Evolutionary conservation across 2,888 invertebrate genomes (phyloP).

Genomic region (Orthosia gothica): DNA sequence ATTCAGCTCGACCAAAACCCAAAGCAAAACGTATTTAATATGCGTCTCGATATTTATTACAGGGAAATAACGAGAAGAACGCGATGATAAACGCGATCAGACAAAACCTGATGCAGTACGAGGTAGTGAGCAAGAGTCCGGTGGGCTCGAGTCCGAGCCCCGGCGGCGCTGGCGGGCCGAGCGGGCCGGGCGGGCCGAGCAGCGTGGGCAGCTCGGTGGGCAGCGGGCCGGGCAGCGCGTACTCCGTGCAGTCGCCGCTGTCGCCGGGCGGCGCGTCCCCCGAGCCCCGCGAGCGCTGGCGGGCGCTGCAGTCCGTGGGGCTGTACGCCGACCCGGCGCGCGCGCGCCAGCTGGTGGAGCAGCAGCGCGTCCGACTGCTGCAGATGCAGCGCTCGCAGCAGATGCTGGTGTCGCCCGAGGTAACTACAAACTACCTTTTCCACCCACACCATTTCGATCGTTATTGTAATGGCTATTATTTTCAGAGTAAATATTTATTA

Average conservation of each 20-base stretch:
- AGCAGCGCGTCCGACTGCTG: conserved; percentile 93
- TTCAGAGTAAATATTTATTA: neutral
- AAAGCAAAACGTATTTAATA: neutral
- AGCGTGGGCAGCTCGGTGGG: conserved; percentile 84
- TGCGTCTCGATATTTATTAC: conserved; percentile 69
- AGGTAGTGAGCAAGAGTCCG: conserved; percentile 93
- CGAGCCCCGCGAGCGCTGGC: conserved; percentile 71
- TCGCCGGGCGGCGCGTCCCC: conserved; percentile 67
- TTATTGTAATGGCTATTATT: neutral
- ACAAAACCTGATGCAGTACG: conserved; percentile 97
- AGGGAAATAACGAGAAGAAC: conserved; percentile 92
- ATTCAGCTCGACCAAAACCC: neutral
- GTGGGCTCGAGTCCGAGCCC: conserved; percentile 84
- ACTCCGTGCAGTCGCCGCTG: conserved; percentile 91
- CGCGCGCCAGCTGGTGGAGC: conserved; percentile 92
- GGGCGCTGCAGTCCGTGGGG: conserved; percentile 69
- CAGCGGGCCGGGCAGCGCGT: conserved; percentile 82
- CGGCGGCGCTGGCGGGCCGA: conserved; percentile 90
- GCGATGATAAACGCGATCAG: conserved; percentile 97
- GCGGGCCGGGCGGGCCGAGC: conserved; percentile 91
- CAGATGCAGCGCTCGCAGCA: conserved; percentile 96
- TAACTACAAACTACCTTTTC: conserved; percentile 35
- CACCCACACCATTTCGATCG: neutral
- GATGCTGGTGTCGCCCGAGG: conserved; percentile 93
- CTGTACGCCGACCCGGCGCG: conserved; percentile 77